Evolutionary conservation across 1,140 invertebrate genomes (phyloP).

Genomic region (Luehdorfia chinensis): DNA sequence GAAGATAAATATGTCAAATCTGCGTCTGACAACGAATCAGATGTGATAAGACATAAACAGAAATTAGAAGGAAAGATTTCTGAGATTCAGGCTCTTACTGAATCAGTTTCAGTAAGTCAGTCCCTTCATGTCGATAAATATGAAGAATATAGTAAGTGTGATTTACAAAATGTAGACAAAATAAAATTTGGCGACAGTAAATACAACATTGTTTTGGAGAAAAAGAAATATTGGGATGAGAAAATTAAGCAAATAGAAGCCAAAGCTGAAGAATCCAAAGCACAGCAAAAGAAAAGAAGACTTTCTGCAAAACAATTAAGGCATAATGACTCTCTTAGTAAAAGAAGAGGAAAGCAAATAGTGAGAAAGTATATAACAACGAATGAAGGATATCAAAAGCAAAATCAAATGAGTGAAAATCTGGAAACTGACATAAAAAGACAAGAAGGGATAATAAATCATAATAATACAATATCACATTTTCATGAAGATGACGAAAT

Average conservation of each 20-base stretch:
- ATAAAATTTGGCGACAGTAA: slow-evolving; percentile 50
- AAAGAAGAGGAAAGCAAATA: slow-evolving; percentile 66
- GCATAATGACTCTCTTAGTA: slow-evolving; percentile 67
- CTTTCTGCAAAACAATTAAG: slow-evolving; percentile 49
- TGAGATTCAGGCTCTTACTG: slow-evolving; percentile 75
- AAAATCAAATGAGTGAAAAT: slow-evolving; percentile 19
- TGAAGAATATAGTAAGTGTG: slow-evolving; percentile 19
- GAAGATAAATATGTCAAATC: slow-evolving; percentile 60
- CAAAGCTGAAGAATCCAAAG: slow-evolving; percentile 55
- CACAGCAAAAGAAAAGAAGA: slow-evolving; percentile 48
- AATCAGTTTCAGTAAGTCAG: slow-evolving; percentile 75
- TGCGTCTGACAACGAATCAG: slow-evolving; percentile 69
- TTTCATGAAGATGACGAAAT: slow-evolving; percentile 14
- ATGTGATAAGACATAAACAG: slow-evolving; percentile 70
- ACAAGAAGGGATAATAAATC: neutral
- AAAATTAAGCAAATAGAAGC: slow-evolving; percentile 66
- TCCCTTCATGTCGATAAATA: slow-evolving; percentile 47
- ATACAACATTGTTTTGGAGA: slow-evolving; percentile 67
- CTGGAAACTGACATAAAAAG: neutral
- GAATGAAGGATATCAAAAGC: slow-evolving; percentile 26
- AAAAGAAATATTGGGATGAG: slow-evolving; percentile 75
- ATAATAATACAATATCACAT: neutral
- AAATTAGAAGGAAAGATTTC: slow-evolving; percentile 69
- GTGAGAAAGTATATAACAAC: slow-evolving; percentile 59
- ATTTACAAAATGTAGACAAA: slow-evolving; percentile 27